phyloP scores from a whole-genome alignment of 1,140 invertebrate genomes.

The Drosophila ogumai region DNA sequence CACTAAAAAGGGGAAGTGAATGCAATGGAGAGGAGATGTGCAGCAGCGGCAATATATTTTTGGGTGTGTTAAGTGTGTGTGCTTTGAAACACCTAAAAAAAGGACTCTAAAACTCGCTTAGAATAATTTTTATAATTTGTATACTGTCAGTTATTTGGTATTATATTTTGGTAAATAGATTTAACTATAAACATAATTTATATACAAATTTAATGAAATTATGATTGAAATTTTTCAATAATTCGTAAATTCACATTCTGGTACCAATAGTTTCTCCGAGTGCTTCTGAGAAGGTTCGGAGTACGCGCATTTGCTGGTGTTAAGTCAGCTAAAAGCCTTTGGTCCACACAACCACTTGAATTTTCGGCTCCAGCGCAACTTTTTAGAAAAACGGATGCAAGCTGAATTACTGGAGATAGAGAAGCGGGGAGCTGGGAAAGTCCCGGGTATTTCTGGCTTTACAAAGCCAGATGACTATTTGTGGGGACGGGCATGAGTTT shows the following conservation, averaged over 20 bases:
- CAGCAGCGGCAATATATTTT: constrained; percentile 57
- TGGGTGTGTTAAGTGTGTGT: constrained; percentile 44
- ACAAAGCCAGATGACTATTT: constrained; percentile 67
- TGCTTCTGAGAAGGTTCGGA: constrained; percentile 23
- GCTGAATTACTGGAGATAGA: constrained; percentile 65
- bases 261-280: not conserved
- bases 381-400: constrained; percentile 79
- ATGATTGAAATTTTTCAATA: not conserved
- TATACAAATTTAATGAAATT: not conserved
- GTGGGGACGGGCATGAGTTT: constrained; percentile 22
- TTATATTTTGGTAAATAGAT: not conserved
- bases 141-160: not conserved
- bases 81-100: constrained; percentile 1
- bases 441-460: constrained; percentile 20
- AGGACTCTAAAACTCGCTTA: not conserved
- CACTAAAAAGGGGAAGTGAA: constrained; percentile 60
- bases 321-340: constrained; percentile 82
- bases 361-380: constrained; percentile 65
- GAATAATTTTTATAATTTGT: no score
- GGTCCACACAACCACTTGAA: constrained; percentile 69
- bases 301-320: constrained; percentile 59
- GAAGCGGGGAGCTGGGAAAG: constrained; percentile 10
- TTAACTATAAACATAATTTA: no score
- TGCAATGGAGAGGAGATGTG: constrained; percentile 21
- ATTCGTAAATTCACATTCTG: not conserved